These are phyloP conservation scores for Papilio polyxenes DNA, from an alignment of 1,140 invertebrate species.

Conservation along the genomic window DNA sequence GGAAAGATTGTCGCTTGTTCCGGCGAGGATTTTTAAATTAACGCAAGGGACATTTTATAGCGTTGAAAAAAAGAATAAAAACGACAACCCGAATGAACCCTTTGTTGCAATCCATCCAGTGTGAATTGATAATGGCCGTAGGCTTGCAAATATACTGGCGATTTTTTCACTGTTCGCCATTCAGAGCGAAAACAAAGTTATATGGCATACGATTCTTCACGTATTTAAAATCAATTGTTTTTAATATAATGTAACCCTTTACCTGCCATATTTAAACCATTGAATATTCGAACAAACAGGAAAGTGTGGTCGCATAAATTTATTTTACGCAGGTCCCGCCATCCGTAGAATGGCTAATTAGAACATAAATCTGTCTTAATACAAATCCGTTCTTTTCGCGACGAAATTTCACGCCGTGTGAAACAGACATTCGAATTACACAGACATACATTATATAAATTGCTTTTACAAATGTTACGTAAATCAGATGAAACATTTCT, in stretches of 20 bases:
- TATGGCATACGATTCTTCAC: slow-evolving; percentile 11
- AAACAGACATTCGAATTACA: slow-evolving; percentile 33
- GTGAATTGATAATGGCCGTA: slow-evolving; percentile 66
- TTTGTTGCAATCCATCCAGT: slow-evolving; percentile 63
- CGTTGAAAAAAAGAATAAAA: slow-evolving; percentile 49
- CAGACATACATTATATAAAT: slow-evolving; percentile 28
- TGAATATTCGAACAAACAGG: slow-evolving; percentile 56
- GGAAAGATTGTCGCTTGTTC: slow-evolving; percentile 36
- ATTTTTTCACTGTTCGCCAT: slow-evolving; percentile 45
- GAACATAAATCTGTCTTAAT: slow-evolving; percentile 70
- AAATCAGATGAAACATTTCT: slow-evolving; percentile 2
- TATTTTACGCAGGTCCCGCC: slow-evolving; percentile 57
- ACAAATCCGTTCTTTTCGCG: slow-evolving; percentile 61
- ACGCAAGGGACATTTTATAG: slow-evolving; percentile 51
- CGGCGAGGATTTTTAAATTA: slow-evolving; percentile 47
- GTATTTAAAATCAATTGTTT: slow-evolving; percentile 22
- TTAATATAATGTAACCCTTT: slow-evolving; percentile 27
- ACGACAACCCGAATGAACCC: slow-evolving; percentile 55
- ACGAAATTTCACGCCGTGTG: slow-evolving; percentile 46
- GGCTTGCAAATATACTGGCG: slow-evolving; percentile 38
- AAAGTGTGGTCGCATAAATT: slow-evolving; percentile 62
- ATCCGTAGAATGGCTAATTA: slow-evolving; percentile 61
- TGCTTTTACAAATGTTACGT: slow-evolving; percentile 15
- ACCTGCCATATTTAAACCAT: slow-evolving; percentile 60
- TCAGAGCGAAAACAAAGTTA: slow-evolving; percentile 23